Evolutionary conservation across 2,888 invertebrate species (phyloP), one percentile per base, ranked within the genome.

Genomic region (Cabera pusaria): DNA sequence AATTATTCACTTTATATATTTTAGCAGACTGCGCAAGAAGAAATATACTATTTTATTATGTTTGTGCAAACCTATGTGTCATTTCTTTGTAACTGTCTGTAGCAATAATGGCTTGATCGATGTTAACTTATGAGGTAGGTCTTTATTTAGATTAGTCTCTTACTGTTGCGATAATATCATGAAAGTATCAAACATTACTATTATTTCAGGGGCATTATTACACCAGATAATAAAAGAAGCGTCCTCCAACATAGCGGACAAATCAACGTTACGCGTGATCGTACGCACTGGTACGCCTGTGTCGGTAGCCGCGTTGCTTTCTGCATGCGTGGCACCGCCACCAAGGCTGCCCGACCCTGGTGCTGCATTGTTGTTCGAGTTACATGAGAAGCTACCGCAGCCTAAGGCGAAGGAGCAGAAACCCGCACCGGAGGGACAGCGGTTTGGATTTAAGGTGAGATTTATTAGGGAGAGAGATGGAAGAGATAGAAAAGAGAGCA

Each of bases 261-360:
- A 53, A 1, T 56, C 65, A 0, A 65, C 52, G 0, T 68, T 77
- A 0, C 89, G 88, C 21, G 67, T 92, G 27, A 80, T 86, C 36
- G 81, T 92, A 12, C 91, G 90, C 25, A 90, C 91, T 9, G 92
- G 90, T n/a, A 92, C 93, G 44, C 93, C 93, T 5, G 90, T 91
- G 2, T 91, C 92, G 0, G 85, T 93, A 1, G 90, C 91, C 1
- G 89, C 91, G 2, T 45, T 93, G 23, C 64, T 93, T 2, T 76
- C 82, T 1, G 90, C 91, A 5, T 86, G 93, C 12, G 88, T 87
- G 5, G 86, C 92, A 9, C 92, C 88, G 14, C 84, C 90, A 10
- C 90, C 90, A 0, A 88, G 91, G 6, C 68, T 91, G 4, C 92
- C 92, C 2, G 90, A 90, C 46, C 92, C 91, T 19, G 90, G 91